Base-by-base conservation (phyloP, 2,888 invertebrate species). In the Drosophila merina region DNA sequence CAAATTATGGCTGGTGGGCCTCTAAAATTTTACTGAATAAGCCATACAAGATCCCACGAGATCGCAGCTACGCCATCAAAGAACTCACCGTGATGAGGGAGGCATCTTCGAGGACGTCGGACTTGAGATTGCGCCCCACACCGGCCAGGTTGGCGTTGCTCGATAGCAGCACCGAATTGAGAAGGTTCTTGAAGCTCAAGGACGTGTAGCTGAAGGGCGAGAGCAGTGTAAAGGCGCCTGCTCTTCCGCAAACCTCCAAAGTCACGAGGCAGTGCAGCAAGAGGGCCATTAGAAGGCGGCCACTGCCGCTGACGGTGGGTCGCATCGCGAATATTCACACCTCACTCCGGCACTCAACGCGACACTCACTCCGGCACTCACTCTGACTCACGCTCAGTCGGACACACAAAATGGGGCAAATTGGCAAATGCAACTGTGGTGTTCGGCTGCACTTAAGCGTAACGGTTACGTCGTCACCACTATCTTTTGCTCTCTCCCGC, bases 101-200 rank as follows among this genome's bases (percentile, higher is more conserved):
- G 49, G 91, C 91, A 88, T 91, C 91, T 72, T 91, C 91, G 44
- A 91, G 88, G 36, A 91, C 88, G 73, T 91, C 89, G 1, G 90
- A 90, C 68, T 91, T 91, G 25, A 91, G 77, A 60, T 89, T 90
- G 28, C 91, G 79, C n/a, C 91, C 91, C 26, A 89, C 88, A 59
- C 91, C 91, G 45, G 90, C 88, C 67, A 91, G 71, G 62, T 90
- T 91, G 45, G 88, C 89, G 66, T 90, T 91, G 63, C 91, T 91
- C 5, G 91, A 90, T 10, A 91, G 77, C 4, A 91, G 67, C 5
- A 91, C 88, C 50, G 90, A 90, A 57, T 91, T 91, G n/a, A 91
- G 75, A 10, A 91, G 86, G 72, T 89, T 91, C 79, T 91, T 91
- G 57, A 90, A 89, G 72, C 90, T 88, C 76, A 91, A 58, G 70